Evolutionary conservation across 2,113 vertebrate genomes (phyloP), one percentile per base, ranked within the genome.

Genomic region (Mesoclemmys tuberculata): DNA sequence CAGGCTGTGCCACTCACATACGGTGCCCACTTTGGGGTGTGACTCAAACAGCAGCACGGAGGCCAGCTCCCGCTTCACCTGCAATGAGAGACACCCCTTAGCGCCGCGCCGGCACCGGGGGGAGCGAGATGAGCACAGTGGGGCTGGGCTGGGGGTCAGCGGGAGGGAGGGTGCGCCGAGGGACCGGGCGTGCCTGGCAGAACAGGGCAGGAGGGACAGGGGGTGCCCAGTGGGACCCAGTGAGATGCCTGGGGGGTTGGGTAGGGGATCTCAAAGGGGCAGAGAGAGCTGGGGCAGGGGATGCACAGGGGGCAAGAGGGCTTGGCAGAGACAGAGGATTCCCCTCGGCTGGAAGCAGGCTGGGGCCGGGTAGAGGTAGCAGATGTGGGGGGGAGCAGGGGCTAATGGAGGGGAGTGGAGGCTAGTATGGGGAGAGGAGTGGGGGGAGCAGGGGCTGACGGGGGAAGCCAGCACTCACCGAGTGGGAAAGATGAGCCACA

Each of bases 41-140:
- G 99, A 99, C 95, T 99, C 99, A 52, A 99, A 99, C 94, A 99
- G 98, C 97, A 99, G 96, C 94, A 99, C 99, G 0, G 99, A 97
- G 0, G 99, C 99, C 97, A 99, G 96, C 93, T 99, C 99, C 95
- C 99, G 98, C 90, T 99, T 99, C 87, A 99, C 99, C 99, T 99
- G 96, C 5, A 2, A 68, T 19, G 2, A 74, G 41, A 54, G 29
- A 78, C 3, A 3, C 31, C 84, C 2, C 4, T 71, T 0, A 5
- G 52, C 7, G 79, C 49, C 29, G 86, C n/a, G 27, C 24, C 21
- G 12, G 29, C 46, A 44, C 1, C 1, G 49, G 26, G 44, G 41
- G 29, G 44, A 56, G 3, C 9, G 9, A 75, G 38, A 9, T 44
- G 29, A n/a, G 38, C 64, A 61, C 1, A 8, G 8, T 49, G 19